These are phyloP conservation scores for Agonopterix heracliana DNA, from an alignment of 2,888 invertebrate species.

Conservation along the genomic window DNA sequence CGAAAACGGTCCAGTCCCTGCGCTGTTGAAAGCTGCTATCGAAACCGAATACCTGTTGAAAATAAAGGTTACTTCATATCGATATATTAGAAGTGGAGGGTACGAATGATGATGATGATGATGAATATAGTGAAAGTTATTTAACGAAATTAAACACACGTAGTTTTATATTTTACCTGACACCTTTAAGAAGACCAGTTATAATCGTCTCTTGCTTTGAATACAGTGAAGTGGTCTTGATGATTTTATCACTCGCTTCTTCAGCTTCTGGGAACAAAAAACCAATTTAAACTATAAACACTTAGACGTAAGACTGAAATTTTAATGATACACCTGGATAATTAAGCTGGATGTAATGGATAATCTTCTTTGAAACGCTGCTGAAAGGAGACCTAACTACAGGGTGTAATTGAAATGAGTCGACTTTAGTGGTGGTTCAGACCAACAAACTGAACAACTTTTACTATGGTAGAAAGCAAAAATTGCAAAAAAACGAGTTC, in stretches of 20 bases:
- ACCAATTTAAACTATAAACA: not conserved
- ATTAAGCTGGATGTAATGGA: no score
- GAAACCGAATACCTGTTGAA: constrained; percentile 85
- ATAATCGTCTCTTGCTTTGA: constrained; percentile 63
- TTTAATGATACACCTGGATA: not conserved
- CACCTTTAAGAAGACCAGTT: constrained; percentile 75
- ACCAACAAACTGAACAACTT: no score
- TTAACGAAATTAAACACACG: no score
- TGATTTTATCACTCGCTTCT: constrained; percentile 58
- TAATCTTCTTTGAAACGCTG: no score
- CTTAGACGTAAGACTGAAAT: not conserved
- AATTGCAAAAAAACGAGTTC: no score
- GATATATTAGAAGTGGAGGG: no score
- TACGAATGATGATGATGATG: no score
- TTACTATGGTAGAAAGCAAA: no score
- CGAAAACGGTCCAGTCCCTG: constrained; percentile 89
- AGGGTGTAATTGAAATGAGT: no score
- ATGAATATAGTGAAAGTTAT: no score
- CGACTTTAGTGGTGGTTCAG: no score
- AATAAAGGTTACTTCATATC: constrained; percentile 1
- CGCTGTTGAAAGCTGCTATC: constrained; percentile 89
- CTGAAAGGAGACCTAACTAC: no score
- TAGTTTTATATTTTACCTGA: constrained; percentile 53
- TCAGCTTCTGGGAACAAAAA: constrained; percentile 41
- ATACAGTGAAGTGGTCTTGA: constrained; percentile 60